Base-by-base conservation (phyloP, 2,113 vertebrate species). In the Uria aalge region DNA sequence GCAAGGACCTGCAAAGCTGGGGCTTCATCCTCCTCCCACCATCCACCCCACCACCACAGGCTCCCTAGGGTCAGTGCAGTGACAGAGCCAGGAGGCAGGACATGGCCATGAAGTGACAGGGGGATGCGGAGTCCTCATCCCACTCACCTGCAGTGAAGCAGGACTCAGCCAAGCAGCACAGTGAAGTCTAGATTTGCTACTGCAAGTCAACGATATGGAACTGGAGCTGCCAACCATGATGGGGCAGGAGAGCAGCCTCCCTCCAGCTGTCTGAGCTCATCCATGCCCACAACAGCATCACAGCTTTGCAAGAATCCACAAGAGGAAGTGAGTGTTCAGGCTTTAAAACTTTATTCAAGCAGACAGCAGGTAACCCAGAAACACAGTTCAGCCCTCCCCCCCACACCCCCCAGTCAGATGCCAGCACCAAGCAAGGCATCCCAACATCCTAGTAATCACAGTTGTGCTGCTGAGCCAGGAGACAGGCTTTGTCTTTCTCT, bases 331-430 rank as follows among this genome's bases (percentile, higher is more conserved):
- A 67, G 83, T 68, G 66, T 93, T 95, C 38, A 94, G 96, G 91
- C 91, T 95, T 93, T 94, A 75, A 75, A 73, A 78, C 84, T 97
- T 98, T 97, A 98, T 98, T 98, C 40, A 86, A 91, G 87, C 92
- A 94, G 90, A 73, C 66, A 95, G 64, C 92, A 94, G 72, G 24
- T 78, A 90, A 88, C 29, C 34, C 72, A 96, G 66, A 75, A 95
- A 94, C 85, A 82, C 56, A 40, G 27, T 64, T 83, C 20, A 72
- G 24, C 30, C 77, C 30, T 55, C 55, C 93, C 80, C 43, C 92
- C 79, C 82, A 55, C 45, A 21, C 47, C 11, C 21, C 47, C 34
- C 76, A 78, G 56, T 84, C 90, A 88, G 66, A 82, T 47, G 34
- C 89, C 88, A 74, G 72, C 22, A 52, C 11, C 1, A 11, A 56